A percentile compares a stretch with the other conserved stretches of the same genome.
These are phyloP conservation scores for Platyscapa corneri DNA, from an alignment of 1,140 invertebrate genomes.

Conservation along the genomic window DNA sequence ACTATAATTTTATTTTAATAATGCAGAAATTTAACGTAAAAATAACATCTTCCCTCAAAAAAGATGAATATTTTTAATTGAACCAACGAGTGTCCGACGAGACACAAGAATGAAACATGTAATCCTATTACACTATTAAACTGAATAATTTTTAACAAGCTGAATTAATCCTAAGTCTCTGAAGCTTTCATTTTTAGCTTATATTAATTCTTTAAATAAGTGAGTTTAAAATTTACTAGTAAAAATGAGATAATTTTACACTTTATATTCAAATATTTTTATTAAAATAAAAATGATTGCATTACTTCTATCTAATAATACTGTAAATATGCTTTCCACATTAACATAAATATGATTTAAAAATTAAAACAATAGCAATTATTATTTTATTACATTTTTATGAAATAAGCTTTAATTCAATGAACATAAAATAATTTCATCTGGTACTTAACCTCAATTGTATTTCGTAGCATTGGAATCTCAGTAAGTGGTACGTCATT, in stretches of 20 bases:
- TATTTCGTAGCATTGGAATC: background rate
- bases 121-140: slow-evolving; percentile 9
- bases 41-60: background rate
- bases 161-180: background rate
- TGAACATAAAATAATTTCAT: background rate
- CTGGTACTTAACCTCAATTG: background rate
- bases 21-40: background rate
- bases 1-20: background rate
- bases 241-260: background rate
- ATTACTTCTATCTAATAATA: background rate
- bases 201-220: background rate
- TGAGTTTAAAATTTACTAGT: background rate
- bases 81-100: background rate
- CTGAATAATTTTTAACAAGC: slow-evolving; percentile 5
- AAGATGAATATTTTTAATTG: slow-evolving; percentile 2
- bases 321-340: background rate
- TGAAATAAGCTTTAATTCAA: background rate
- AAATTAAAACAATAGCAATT: background rate
- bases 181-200: background rate
- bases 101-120: background rate
- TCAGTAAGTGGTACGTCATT: background rate
- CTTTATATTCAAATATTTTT: background rate
- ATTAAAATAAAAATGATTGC: background rate
- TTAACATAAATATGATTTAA: background rate
- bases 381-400: background rate